Conservation (phyloP, 2,888 invertebrate genomes). For the Octodonta nipae region DNA sequence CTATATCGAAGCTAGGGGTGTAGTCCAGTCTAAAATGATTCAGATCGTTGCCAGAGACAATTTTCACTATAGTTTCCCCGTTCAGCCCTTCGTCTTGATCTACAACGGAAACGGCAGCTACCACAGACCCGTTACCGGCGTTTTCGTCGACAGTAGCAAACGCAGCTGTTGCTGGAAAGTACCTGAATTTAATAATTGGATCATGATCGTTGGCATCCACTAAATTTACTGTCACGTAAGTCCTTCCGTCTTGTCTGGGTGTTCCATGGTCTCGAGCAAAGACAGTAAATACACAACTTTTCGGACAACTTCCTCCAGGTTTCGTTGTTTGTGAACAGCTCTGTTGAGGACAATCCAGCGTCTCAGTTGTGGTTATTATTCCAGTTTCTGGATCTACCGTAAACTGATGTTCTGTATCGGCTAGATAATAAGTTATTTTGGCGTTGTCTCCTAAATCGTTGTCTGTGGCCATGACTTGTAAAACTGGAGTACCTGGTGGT, state of each 20-base stretch:
- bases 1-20: conserved; percentile 74
- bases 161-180: conserved; percentile 68
- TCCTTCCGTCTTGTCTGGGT: conserved; percentile 79
- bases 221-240: conserved; percentile 84
- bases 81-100: conserved; percentile 87
- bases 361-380: conserved; percentile 69
- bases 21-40: conserved; percentile 80
- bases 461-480: conserved; percentile 88
- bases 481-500: conserved; percentile 74
- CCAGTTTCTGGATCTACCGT: conserved; percentile 86
- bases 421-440: conserved; percentile 79
- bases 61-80: conserved; percentile 73
- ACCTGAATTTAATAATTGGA: conserved; percentile 77
- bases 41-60: conserved; percentile 79
- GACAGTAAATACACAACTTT: conserved; percentile 89
- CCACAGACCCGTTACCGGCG: conserved; percentile 76
- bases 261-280: conserved; percentile 87
- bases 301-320: conserved; percentile 53
- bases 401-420: conserved; percentile 76
- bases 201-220: conserved; percentile 90
- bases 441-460: conserved; percentile 87
- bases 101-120: conserved; percentile 83
- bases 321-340: conserved; percentile 55
- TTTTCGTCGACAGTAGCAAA: conserved; percentile 91
- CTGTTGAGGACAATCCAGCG: conserved; percentile 68